These are phyloP conservation scores for Zaprionus kolodkinae DNA, from an alignment of 1,140 invertebrate species.

Conservation along the genomic window DNA sequence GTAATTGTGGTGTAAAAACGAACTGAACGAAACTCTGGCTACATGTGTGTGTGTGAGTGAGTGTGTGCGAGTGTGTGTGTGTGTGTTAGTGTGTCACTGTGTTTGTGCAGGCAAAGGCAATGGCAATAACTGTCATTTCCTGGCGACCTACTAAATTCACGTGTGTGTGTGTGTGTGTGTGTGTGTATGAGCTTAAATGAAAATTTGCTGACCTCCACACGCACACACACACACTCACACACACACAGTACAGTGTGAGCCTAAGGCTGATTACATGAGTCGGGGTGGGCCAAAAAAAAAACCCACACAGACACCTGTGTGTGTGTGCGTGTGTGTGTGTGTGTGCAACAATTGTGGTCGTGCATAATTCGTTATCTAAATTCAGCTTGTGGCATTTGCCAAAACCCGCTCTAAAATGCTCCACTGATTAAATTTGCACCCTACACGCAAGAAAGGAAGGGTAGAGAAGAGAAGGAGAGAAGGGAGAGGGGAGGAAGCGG, in stretches of 20 bases:
- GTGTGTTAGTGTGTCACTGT: neutral
- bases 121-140: conserved; percentile 80
- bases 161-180: conserved; percentile 22
- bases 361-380: conserved; percentile 82
- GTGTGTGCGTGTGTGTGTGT: conserved; percentile 19
- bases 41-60: neutral
- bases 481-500: neutral
- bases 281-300: neutral
- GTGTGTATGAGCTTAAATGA: conserved; percentile 59
- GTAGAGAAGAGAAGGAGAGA: too few species aligned
- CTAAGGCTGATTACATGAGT: conserved; percentile 54
- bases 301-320: conserved; percentile 11
- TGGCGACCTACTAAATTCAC: conserved; percentile 74
- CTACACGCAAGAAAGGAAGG: conserved; percentile 6
- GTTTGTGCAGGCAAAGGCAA: conserved; percentile 36
- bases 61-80: neutral
- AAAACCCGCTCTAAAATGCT: conserved; percentile 35
- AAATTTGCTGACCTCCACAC: conserved; percentile 77
- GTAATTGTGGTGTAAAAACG: conserved; percentile 79
- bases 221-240: neutral
- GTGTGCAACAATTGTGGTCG: conserved; percentile 68
- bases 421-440: conserved; percentile 73
- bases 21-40: conserved; percentile 19
- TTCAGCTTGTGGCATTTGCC: conserved; percentile 68
- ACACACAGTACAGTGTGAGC: conserved; percentile 12